Percentiles rank a stretch among this genome's conserved stretches.
phyloP scores from a whole-genome alignment of 2,113 vertebrate genomes.

The Eubucco bourcierii region DNA sequence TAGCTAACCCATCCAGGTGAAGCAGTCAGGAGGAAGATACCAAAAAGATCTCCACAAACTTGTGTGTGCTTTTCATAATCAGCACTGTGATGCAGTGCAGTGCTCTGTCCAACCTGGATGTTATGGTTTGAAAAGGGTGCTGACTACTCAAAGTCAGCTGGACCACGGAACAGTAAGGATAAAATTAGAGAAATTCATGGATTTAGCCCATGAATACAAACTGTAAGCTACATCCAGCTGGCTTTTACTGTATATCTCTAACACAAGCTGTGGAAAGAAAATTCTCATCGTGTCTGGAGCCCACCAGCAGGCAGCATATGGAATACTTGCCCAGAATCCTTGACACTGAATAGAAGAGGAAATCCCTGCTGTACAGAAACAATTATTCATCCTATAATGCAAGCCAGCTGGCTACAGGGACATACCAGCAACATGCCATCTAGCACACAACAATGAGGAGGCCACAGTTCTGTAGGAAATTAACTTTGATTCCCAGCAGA shows the following conservation, averaged over 20 bases:
- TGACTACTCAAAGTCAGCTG: background rate
- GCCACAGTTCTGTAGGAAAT: background rate
- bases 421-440: background rate
- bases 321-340: constrained; percentile 1
- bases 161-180: background rate
- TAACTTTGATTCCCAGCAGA: background rate
- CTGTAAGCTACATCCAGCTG: background rate
- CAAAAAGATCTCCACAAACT: background rate
- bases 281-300: background rate
- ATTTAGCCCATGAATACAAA: background rate
- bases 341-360: background rate
- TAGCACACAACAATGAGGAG: background rate
- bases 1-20: background rate
- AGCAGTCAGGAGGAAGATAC: background rate
- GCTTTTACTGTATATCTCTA: background rate
- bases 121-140: background rate
- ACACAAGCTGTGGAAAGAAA: background rate
- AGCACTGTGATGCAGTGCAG: accelerated
- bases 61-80: background rate
- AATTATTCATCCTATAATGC: background rate
- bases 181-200: background rate
- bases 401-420: constrained; percentile 10
- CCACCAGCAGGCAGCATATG: background rate
- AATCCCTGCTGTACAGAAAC: background rate
- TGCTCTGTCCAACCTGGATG: background rate